Conservation (phyloP, 2,113 vertebrate genomes). For the Mesembrinibis cayennensis region DNA sequence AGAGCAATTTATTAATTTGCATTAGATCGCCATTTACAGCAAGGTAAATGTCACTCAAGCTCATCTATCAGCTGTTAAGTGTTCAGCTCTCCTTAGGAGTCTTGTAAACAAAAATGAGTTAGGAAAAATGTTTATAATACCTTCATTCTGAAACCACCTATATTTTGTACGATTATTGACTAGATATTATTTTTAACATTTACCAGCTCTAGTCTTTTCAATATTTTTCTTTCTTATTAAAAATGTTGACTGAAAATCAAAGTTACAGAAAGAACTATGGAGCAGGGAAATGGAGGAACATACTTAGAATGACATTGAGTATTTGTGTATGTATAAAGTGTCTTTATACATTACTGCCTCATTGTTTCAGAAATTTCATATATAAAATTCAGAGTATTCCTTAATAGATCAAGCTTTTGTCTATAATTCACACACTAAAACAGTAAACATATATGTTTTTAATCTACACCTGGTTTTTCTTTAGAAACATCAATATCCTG, state of each 20-base stretch:
- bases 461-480: neutral
- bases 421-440: neutral
- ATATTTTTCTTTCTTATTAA: neutral
- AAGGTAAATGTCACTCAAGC: neutral
- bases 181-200: neutral
- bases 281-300: neutral
- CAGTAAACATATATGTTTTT: neutral
- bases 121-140: neutral
- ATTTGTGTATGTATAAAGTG: neutral
- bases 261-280: neutral
- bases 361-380: neutral
- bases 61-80: neutral
- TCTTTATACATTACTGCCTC: neutral
- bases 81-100: neutral
- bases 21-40: neutral
- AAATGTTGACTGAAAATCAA: conserved; percentile 6
- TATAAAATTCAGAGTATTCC: neutral
- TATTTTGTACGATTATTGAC: neutral
- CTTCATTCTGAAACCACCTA: neutral
- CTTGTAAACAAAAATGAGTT: neutral
- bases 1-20: neutral
- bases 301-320: neutral
- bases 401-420: neutral
- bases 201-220: neutral
- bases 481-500: neutral